A percentile compares a stretch with the other conserved stretches of the same genome.
Conservation (phyloP, 2,113 vertebrate species). For the Balaeniceps rex region DNA sequence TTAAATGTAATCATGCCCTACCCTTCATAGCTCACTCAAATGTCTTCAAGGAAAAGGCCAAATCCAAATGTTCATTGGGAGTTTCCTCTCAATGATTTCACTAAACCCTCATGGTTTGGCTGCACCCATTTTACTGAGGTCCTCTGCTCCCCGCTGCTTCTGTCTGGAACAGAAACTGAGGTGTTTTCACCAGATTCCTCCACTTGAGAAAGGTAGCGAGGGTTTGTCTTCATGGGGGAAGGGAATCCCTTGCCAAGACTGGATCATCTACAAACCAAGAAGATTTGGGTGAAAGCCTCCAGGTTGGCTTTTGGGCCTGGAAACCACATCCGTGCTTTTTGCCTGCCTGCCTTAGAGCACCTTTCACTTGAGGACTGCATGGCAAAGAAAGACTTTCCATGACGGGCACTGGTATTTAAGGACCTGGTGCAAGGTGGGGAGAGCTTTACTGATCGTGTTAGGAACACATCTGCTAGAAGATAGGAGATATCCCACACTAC, state of each 20-base stretch:
- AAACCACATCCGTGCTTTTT: background rate
- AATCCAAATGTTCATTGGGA: background rate
- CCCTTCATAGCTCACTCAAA: background rate
- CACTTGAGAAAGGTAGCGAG: background rate
- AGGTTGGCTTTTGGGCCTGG: background rate
- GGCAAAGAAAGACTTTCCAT: background rate
- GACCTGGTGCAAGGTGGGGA: background rate
- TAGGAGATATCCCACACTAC: no score
- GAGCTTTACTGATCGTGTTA: background rate
- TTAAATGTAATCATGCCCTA: background rate
- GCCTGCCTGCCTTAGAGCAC: no score
- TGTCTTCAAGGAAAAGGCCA: background rate
- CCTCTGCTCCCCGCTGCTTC: background rate
- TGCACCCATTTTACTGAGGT: background rate
- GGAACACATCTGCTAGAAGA: background rate
- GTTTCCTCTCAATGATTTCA: background rate
- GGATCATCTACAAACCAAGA: background rate
- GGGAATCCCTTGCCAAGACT: background rate
- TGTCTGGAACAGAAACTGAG: background rate
- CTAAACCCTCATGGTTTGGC: background rate
- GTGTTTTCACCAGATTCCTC: background rate
- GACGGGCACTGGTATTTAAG: background rate
- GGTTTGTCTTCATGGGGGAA: background rate
- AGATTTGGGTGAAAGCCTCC: background rate
- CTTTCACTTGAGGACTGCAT: fast-evolving